A percentile compares a stretch with the other conserved stretches of the same genome.
Evolutionary conservation across 2,113 vertebrate genomes (phyloP).

Genomic region (Eonycteris spelaea): DNA sequence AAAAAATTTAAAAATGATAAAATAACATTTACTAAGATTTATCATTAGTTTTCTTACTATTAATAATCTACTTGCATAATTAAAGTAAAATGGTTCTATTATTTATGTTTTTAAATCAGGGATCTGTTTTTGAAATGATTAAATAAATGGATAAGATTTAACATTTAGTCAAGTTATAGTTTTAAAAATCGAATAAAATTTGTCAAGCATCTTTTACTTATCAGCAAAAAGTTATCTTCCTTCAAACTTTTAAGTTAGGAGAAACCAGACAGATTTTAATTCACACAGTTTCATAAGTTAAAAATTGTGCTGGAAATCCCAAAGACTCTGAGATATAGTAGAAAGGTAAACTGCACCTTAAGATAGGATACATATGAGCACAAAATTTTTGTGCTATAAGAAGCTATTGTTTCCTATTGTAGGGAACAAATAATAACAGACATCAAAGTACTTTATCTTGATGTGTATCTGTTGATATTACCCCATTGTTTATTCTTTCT

Average conservation of each 20-base stretch:
- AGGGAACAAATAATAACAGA: background rate
- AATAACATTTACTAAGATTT: background rate
- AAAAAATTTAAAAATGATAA: background rate
- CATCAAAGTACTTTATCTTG: background rate
- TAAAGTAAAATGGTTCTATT: background rate
- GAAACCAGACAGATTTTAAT: background rate
- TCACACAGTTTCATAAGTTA: background rate
- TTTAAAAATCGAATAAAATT: background rate
- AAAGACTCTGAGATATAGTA: slow-evolving; percentile 56
- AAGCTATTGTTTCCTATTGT: background rate
- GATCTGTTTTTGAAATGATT: background rate
- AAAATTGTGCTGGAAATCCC: slow-evolving; percentile 28
- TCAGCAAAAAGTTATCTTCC: background rate
- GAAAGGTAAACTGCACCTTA: slow-evolving; percentile 61
- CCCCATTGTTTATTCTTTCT: background rate
- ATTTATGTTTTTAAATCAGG: background rate
- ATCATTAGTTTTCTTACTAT: background rate
- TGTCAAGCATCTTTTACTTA: background rate
- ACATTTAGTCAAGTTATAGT: background rate
- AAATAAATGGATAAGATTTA: background rate
- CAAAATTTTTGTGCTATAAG: background rate
- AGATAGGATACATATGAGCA: background rate
- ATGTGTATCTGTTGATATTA: background rate
- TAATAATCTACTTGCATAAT: background rate
- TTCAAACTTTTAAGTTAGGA: background rate